A percentile compares a stretch with the other conserved stretches of the same genome.
These are phyloP conservation scores for Caenorhabditis imperialis DNA, from an alignment of 2,888 invertebrate species.

Conservation along the genomic window DNA sequence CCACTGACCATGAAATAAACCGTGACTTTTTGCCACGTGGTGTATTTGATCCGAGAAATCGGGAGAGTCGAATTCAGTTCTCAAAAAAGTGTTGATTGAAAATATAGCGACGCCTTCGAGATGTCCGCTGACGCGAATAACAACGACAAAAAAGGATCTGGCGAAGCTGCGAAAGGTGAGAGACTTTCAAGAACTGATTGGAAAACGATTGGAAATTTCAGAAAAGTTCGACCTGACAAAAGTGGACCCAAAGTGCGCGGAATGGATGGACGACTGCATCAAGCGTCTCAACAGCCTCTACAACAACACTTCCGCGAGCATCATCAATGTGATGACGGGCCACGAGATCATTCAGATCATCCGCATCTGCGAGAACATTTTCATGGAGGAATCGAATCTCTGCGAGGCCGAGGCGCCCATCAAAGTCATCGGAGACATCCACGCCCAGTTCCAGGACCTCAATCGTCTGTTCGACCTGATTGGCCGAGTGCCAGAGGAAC, in stretches of 20 bases:
- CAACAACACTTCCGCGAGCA: constrained; percentile 46
- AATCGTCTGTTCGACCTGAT: constrained; percentile 69
- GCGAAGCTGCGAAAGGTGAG: background rate
- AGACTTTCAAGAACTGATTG: background rate
- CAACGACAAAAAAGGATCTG: constrained; percentile 7
- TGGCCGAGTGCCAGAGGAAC: constrained; percentile 69
- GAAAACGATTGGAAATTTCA: no score
- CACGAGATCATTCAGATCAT: constrained; percentile 63
- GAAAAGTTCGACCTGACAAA: constrained; percentile 9
- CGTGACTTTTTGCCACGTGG: no score
- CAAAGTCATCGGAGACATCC: constrained; percentile 72
- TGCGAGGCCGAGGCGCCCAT: constrained; percentile 68
- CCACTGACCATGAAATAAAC: no score
- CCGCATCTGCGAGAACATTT: constrained; percentile 42
- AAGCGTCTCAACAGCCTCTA: constrained; percentile 61
- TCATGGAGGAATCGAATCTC: constrained; percentile 64
- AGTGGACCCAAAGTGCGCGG: constrained; percentile 7
- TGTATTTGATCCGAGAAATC: no score
- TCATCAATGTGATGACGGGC: constrained; percentile 57
- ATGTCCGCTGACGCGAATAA: constrained; percentile 19
- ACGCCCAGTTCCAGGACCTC: constrained; percentile 70
- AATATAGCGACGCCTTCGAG: constrained; percentile 8
- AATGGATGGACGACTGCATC: constrained; percentile 66
- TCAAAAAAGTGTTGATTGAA: background rate
- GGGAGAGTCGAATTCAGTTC: background rate